Evolutionary conservation across 2,113 vertebrate species (phyloP).

Genomic region (Sprattus sprattus): DNA sequence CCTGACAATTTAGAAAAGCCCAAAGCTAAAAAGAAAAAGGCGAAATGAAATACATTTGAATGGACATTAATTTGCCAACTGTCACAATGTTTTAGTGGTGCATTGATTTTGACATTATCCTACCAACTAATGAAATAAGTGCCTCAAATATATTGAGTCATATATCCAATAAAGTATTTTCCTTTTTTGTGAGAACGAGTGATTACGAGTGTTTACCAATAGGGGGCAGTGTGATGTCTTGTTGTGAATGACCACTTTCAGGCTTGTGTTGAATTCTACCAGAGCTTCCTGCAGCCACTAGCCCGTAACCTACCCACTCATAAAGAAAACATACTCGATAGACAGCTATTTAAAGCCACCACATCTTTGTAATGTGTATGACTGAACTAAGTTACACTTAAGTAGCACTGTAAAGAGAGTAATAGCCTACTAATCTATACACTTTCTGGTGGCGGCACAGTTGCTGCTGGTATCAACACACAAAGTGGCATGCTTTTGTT

Average conservation of each 20-base stretch:
- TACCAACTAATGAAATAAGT: background rate
- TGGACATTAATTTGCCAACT: background rate
- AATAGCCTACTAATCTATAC: background rate
- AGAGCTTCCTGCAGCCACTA: background rate
- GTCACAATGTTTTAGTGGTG: background rate
- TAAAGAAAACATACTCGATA: background rate
- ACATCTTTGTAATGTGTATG: background rate
- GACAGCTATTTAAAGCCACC: constrained; percentile 4
- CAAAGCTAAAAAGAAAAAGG: constrained; percentile 78
- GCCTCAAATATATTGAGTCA: background rate
- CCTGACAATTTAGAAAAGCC: constrained; percentile 41
- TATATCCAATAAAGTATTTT: background rate
- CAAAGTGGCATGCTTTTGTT: background rate
- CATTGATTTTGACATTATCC: background rate
- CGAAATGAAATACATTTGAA: constrained; percentile 43
- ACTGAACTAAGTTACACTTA: background rate
- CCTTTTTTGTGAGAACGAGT: background rate
- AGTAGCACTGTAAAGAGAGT: background rate
- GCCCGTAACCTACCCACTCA: background rate
- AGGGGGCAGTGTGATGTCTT: constrained; percentile 43
- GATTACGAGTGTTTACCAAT: constrained; percentile 22
- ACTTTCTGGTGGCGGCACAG: constrained; percentile 1
- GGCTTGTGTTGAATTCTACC: background rate
- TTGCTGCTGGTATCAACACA: background rate
- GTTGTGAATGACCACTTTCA: background rate